phyloP scores from a whole-genome alignment of 2,113 vertebrate species.

The Leptobrachium ailaonicum region DNA sequence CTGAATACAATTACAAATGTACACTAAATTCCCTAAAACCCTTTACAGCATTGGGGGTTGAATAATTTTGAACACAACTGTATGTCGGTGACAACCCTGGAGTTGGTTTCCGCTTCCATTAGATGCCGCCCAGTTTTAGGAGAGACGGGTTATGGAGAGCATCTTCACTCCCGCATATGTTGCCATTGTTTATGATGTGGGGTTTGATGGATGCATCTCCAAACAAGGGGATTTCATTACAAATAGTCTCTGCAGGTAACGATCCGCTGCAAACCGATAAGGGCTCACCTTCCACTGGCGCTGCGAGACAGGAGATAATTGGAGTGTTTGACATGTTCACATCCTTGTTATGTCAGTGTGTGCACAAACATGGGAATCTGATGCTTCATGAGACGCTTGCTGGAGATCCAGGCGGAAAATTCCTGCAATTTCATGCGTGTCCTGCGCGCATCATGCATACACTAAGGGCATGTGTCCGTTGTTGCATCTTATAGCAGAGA shows the following conservation, averaged over 20 bases:
- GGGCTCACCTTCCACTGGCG: constrained; percentile 40
- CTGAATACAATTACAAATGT: no score
- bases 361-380: constrained; percentile 27
- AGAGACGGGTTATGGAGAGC: constrained; percentile 10
- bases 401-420: constrained; percentile 32
- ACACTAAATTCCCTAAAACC: no score
- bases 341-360: constrained; percentile 36
- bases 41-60: no score
- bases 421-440: neutral
- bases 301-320: constrained; percentile 37
- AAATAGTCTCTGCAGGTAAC: constrained; percentile 21
- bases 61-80: no score
- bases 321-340: constrained; percentile 26
- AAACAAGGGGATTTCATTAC: constrained; percentile 32
- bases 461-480: neutral
- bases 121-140: neutral
- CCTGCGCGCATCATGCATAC: constrained; percentile 4
- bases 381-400: constrained; percentile 5
- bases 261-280: constrained; percentile 28
- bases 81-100: constrained; percentile 22
- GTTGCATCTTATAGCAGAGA: neutral
- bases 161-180: constrained; percentile 22
- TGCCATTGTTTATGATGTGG: constrained; percentile 19
- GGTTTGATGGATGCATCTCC: neutral
- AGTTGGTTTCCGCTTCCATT: constrained; percentile 6